These are phyloP conservation scores for Ectemnius continuus DNA, from an alignment of 2,888 invertebrate genomes.

Conservation along the genomic window DNA sequence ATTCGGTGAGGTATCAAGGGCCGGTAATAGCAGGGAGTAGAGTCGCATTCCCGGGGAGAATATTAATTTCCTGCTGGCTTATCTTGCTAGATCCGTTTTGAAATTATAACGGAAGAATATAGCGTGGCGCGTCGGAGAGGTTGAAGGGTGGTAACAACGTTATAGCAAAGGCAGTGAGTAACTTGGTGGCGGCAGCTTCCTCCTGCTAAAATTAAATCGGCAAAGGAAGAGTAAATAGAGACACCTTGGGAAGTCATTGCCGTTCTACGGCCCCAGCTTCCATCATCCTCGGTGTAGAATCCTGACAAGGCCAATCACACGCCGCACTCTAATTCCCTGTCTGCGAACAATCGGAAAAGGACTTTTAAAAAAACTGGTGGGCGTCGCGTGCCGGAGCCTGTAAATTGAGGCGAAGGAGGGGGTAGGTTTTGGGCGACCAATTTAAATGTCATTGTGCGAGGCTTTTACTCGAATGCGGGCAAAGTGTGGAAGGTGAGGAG, in stretches of 20 bases:
- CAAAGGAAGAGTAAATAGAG: background rate
- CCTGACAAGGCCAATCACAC: too few species aligned
- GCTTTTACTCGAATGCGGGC: conserved; percentile 3
- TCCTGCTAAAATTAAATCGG: background rate
- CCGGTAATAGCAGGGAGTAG: background rate
- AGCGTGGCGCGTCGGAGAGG: background rate
- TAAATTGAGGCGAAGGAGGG: background rate
- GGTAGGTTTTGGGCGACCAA: background rate
- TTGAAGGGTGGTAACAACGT: background rate
- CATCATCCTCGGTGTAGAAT: too few species aligned
- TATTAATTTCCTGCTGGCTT: background rate
- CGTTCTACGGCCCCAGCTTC: too few species aligned
- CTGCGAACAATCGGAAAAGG: too few species aligned
- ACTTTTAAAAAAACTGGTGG: too few species aligned
- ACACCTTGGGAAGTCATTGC: background rate
- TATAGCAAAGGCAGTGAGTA: background rate
- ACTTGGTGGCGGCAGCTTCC: background rate
- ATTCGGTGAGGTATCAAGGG: background rate
- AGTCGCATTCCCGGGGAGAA: background rate
- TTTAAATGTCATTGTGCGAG: conserved; percentile 4
- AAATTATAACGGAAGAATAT: background rate
- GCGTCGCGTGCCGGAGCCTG: too few species aligned
- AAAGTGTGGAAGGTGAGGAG: background rate
- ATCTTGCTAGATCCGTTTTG: background rate
- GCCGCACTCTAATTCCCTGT: too few species aligned